These are phyloP conservation scores for Cabera pusaria DNA, from an alignment of 2,888 invertebrate species.

Conservation along the genomic window DNA sequence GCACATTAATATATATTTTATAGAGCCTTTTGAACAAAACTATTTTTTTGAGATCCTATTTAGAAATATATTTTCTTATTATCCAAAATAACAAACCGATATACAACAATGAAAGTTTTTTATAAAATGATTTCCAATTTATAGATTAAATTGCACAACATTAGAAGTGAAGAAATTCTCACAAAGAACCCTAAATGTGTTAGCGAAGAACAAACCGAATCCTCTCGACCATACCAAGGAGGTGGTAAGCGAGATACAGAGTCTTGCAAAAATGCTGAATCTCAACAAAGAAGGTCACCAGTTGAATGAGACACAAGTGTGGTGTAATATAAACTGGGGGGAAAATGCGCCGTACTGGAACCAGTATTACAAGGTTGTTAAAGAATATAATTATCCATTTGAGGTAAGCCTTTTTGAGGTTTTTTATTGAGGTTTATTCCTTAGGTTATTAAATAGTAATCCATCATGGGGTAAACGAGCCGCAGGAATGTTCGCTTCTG, in stretches of 20 bases:
- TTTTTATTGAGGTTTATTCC: too few relatives aligned
- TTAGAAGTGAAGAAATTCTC: constrained; percentile 69
- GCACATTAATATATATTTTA: too few relatives aligned
- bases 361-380: constrained; percentile 66
- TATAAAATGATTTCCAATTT: too few relatives aligned
- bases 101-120: too few relatives aligned
- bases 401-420: constrained; percentile 58
- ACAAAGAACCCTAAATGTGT: constrained; percentile 61
- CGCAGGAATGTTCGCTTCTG: too few relatives aligned
- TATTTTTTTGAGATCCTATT: too few relatives aligned
- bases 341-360: constrained; percentile 77
- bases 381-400: constrained; percentile 67
- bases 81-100: too few relatives aligned
- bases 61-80: too few relatives aligned
- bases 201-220: constrained; percentile 62
- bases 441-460: too few relatives aligned
- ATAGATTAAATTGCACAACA: constrained; percentile 69
- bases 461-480: too few relatives aligned
- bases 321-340: constrained; percentile 75
- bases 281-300: constrained; percentile 45
- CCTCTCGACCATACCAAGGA: constrained; percentile 56
- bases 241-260: constrained; percentile 62
- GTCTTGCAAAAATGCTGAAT: constrained; percentile 62
- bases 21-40: too few relatives aligned
- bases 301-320: constrained; percentile 37